These are phyloP conservation scores for Hypanus sabinus DNA, from an alignment of 2,113 vertebrate genomes.

Conservation along the genomic window DNA sequence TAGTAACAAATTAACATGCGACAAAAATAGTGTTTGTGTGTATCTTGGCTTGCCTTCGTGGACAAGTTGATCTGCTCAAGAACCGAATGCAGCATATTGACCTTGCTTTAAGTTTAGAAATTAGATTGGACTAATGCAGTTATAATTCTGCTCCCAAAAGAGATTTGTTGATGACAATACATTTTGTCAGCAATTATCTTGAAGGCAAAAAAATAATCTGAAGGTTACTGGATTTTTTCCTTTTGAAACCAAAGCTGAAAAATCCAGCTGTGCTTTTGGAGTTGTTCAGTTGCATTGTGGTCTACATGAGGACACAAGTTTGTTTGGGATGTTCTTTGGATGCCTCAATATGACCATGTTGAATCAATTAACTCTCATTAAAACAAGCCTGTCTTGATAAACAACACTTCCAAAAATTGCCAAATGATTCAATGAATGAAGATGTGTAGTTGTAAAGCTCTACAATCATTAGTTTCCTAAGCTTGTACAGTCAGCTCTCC, in stretches of 20 bases:
- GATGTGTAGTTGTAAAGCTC: no score
- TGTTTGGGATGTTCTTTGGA: neutral
- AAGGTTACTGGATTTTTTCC: neutral
- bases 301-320: no score
- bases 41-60: neutral
- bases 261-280: neutral
- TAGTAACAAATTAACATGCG: no score
- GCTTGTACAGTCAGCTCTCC: no score
- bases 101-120: neutral
- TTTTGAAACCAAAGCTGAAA: neutral
- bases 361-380: neutral
- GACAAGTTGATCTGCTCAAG: neutral
- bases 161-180: neutral
- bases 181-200: conserved; percentile 2
- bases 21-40: neutral
- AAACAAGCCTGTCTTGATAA: neutral
- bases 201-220: neutral
- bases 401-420: neutral
- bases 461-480: neutral
- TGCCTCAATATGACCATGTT: neutral
- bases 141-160: neutral
- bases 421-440: no score
- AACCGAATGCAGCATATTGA: neutral
- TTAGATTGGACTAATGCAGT: neutral
- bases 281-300: neutral